A percentile compares a stretch with the other conserved stretches of the same genome.
Conservation (phyloP, 2,113 vertebrate species). For the Malurus melanocephalus region DNA sequence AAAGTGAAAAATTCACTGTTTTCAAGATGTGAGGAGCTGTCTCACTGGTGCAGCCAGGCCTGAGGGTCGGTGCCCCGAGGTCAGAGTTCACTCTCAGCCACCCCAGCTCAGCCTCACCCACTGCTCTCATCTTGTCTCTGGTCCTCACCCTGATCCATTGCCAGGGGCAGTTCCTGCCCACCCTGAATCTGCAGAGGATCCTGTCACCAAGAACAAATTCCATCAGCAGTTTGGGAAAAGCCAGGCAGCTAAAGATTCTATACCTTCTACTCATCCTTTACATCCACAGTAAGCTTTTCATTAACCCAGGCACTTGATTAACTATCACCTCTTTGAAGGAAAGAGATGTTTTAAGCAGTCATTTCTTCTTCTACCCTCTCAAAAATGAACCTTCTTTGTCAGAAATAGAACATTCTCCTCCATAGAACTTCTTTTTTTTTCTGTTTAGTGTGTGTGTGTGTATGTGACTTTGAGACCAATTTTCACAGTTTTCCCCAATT, state of each 20-base stretch:
- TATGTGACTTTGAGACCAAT: not conserved
- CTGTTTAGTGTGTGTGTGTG: not conserved
- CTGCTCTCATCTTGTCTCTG: not conserved
- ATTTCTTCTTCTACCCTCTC: not conserved
- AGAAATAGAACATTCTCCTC: not conserved
- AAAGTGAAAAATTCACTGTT: not conserved
- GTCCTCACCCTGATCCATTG: not conserved
- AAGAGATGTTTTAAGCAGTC: not conserved
- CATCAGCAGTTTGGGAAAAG: rapidly evolving
- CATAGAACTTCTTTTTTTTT: not conserved
- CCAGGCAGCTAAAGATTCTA: rapidly evolving
- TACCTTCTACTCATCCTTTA: rapidly evolving
- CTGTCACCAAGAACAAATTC: rapidly evolving
- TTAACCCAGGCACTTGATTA: not conserved
- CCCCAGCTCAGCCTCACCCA: not conserved
- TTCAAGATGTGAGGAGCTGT: not conserved
- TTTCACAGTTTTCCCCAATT: not conserved
- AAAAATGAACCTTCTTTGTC: not conserved
- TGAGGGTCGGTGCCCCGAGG: not conserved
- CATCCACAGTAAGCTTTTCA: not conserved
- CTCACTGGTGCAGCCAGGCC: not conserved
- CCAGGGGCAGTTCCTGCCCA: not conserved
- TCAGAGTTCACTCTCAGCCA: no score
- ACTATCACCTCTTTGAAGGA: not conserved
- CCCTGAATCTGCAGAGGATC: not conserved